These are phyloP conservation scores for Helicoverpa armigera DNA, from an alignment of 1,140 invertebrate genomes.

Conservation along the genomic window DNA sequence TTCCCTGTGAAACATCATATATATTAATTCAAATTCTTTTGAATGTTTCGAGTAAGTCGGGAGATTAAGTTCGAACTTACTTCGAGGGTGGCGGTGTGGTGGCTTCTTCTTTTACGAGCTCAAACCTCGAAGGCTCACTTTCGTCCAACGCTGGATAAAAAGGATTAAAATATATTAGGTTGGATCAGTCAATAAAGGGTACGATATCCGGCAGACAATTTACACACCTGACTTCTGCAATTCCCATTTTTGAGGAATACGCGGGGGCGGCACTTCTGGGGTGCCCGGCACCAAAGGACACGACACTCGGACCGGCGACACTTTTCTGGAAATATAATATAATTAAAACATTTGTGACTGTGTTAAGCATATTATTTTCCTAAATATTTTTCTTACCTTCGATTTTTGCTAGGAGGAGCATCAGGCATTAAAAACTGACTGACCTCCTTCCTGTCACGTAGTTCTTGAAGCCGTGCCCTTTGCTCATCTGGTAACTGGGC, in stretches of 20 bases:
- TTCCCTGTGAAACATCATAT: neutral
- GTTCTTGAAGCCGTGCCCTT: neutral
- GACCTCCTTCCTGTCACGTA: conserved; percentile 19
- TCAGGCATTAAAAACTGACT: conserved; percentile 15
- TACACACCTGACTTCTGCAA: conserved; percentile 10
- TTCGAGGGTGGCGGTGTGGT: neutral
- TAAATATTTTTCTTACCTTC: conserved; percentile 14
- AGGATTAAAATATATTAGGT: neutral
- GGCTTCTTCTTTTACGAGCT: neutral
- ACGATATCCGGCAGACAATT: conserved; percentile 2
- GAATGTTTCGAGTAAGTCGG: neutral
- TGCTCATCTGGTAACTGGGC: neutral
- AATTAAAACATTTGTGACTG: conserved; percentile 17
- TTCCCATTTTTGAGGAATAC: neutral
- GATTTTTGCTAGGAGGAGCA: conserved; percentile 4
- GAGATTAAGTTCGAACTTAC: conserved; percentile 1
- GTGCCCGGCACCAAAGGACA: conserved; percentile 4
- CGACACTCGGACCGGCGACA: neutral
- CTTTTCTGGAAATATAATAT: conserved; percentile 8
- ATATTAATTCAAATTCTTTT: neutral
- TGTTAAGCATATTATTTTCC: neutral
- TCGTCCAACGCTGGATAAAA: neutral
- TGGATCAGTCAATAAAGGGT: neutral
- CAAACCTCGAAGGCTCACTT: neutral
- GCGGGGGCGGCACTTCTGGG: conserved; percentile 23